Evolutionary conservation across 2,888 invertebrate genomes (phyloP).

Genomic region (Andrena chrysosceles): DNA sequence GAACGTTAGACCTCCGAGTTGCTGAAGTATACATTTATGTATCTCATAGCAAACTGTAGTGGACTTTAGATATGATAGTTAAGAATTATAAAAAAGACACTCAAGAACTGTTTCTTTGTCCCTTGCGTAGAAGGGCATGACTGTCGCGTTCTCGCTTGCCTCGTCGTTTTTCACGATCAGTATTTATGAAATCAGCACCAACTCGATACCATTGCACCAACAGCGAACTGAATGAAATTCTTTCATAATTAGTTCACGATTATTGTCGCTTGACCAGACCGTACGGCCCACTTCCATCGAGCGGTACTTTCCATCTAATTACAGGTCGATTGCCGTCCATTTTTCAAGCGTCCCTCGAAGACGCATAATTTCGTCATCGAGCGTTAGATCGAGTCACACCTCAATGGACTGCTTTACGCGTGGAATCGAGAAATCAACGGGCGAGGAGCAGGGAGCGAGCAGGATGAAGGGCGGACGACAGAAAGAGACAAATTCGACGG

Average conservation of each 20-base stretch:
- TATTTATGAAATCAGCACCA: slow-evolving; percentile 4
- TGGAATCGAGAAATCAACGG: slow-evolving; percentile 33
- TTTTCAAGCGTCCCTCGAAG: background rate
- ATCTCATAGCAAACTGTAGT: no score
- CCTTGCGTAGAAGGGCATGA: background rate
- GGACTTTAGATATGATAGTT: no score
- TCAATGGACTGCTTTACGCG: slow-evolving; percentile 10
- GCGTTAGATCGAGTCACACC: slow-evolving; percentile 22
- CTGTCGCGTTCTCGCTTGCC: background rate
- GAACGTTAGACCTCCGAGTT: no score
- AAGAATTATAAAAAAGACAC: no score
- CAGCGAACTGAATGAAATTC: slow-evolving; percentile 26
- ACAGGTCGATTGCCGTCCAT: background rate
- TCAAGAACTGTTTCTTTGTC: background rate
- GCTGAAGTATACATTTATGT: no score
- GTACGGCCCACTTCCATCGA: background rate
- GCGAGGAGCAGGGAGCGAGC: slow-evolving; percentile 3
- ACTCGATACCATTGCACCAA: slow-evolving; percentile 10
- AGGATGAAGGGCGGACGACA: background rate
- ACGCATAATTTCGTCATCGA: slow-evolving; percentile 1
- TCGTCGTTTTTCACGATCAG: background rate
- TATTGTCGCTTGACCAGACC: slow-evolving; percentile 12
- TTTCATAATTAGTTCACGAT: slow-evolving; percentile 23
- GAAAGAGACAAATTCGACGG: slow-evolving; percentile 47
- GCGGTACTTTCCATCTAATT: slow-evolving; percentile 24